phyloP scores from a whole-genome alignment of 1,140 invertebrate genomes.

The Phocides pigmalion region DNA sequence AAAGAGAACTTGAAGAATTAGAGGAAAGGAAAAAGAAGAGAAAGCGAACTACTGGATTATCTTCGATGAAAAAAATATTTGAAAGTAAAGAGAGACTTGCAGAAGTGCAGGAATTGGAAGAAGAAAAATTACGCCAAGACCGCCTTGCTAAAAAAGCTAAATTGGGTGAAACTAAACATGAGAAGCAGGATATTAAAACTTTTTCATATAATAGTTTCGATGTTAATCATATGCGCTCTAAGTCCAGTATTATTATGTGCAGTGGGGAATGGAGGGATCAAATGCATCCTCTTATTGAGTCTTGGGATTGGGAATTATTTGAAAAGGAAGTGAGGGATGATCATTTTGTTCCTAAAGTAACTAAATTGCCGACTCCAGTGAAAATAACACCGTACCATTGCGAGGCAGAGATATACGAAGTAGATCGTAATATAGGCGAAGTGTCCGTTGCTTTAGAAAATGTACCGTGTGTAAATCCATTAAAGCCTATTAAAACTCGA shows the following conservation, averaged over 20 bases:
- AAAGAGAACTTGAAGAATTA: slow-evolving; percentile 85
- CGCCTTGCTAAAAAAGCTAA: slow-evolving; percentile 79
- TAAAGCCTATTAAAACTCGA: slow-evolving; percentile 84
- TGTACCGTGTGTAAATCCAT: slow-evolving; percentile 85
- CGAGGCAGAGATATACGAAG: slow-evolving; percentile 72
- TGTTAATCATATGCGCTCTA: slow-evolving; percentile 75
- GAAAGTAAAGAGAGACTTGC: slow-evolving; percentile 89
- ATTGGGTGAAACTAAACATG: slow-evolving; percentile 76
- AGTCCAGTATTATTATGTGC: slow-evolving; percentile 79
- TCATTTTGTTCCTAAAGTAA: slow-evolving; percentile 67
- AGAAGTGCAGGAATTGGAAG: slow-evolving; percentile 83
- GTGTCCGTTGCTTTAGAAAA: slow-evolving; percentile 85
- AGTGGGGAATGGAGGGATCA: slow-evolving; percentile 85
- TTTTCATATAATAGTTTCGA: slow-evolving; percentile 68
- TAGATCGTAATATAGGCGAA: slow-evolving; percentile 78
- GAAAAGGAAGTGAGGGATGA: slow-evolving; percentile 80
- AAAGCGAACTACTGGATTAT: slow-evolving; percentile 84
- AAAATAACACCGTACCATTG: slow-evolving; percentile 81
- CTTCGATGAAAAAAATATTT: slow-evolving; percentile 89
- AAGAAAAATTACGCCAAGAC: slow-evolving; percentile 75
- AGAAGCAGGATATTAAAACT: slow-evolving; percentile 67
- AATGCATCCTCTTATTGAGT: slow-evolving; percentile 84
- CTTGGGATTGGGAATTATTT: slow-evolving; percentile 86
- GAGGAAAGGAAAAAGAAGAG: slow-evolving; percentile 86
- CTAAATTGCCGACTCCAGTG: slow-evolving; percentile 82